Base-by-base conservation (phyloP, 2,113 vertebrate species). In the Passer domesticus region DNA sequence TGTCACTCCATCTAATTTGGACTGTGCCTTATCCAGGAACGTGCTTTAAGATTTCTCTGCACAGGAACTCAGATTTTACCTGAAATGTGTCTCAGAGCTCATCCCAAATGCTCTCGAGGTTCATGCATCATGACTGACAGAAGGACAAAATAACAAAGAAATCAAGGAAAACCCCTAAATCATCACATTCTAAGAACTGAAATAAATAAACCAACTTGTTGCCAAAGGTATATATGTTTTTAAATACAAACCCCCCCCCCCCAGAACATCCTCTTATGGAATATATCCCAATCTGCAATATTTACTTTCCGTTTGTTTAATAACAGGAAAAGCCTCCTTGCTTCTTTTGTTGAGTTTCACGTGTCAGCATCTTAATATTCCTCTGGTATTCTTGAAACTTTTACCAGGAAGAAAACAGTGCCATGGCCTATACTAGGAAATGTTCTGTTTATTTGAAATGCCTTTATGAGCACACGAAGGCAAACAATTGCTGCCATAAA, bases 261-360 rank as follows among this genome's bases (percentile, higher is more conserved):
- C 23, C 86, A 94, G 94, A 98, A 98, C 98, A 98, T 98, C 98
- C 98, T 98, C 97, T 98, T 96, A 93, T 81, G 95, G 98, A 97
- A 97, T 97, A 96, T 94, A 96, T 98, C 96, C 96, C 96, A 93
- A 90, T 97, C 96, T 96, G 86, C 94, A 97, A 94, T 98, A 98
- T 98, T 98, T 98, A 95, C 94, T 98, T 98, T 98, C 98, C 97
- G 95, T 97, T 98, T 97, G 95, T 98, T 98, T 98, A 97, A 98
- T 97, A 98, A 98, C 98, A 98, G 98, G 98, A 98, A 98, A 97
- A 97, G 97, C 88, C 97, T 98, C 96, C 95, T 95, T 96, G 95
- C 81, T 96, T 94, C 95, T 96, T 98, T 97, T 98, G 97, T 97
- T 98, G 96, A 97, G 97, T 98, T 98, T 98, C 96, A 97, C 86